phyloP scores from a whole-genome alignment of 2,797 vertebrate species.

The Chromobotia macracanthus region DNA sequence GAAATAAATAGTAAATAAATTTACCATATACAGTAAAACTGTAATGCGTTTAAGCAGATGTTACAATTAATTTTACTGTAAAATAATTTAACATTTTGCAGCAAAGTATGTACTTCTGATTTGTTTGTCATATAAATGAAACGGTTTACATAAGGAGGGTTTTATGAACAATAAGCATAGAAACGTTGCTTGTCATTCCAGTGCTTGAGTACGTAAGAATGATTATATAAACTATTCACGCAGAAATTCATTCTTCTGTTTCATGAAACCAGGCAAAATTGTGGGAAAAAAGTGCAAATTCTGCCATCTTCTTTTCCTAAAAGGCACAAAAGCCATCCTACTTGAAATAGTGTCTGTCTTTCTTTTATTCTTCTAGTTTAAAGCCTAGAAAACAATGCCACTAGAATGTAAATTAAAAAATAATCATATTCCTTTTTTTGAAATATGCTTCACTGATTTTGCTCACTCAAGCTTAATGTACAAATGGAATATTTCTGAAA shows the following conservation, averaged over 20 bases:
- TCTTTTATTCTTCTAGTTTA: neutral
- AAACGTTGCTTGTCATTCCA: neutral
- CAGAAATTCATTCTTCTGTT: neutral
- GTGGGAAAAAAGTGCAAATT: neutral
- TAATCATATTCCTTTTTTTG: constrained; percentile 15
- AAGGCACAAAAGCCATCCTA: neutral
- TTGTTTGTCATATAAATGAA: too few species aligned
- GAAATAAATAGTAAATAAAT: too few species aligned
- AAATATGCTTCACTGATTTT: constrained; percentile 26
- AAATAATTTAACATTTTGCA: too few species aligned
- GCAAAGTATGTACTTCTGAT: too few species aligned
- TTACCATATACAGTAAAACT: too few species aligned
- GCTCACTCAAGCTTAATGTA: constrained; percentile 18
- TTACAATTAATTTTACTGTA: too few species aligned
- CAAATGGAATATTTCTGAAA: constrained; percentile 22
- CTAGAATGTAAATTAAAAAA: constrained; percentile 5
- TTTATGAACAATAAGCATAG: neutral
- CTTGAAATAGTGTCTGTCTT: neutral
- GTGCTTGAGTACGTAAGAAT: neutral
- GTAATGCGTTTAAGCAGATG: too few species aligned
- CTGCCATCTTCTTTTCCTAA: neutral
- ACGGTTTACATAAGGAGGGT: too few species aligned
- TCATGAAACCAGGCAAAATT: neutral
- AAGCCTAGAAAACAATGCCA: constrained; percentile 3
- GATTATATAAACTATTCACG: neutral